phyloP scores from a whole-genome alignment of 2,888 invertebrate genomes.

The Dolichomitus sp. region DNA sequence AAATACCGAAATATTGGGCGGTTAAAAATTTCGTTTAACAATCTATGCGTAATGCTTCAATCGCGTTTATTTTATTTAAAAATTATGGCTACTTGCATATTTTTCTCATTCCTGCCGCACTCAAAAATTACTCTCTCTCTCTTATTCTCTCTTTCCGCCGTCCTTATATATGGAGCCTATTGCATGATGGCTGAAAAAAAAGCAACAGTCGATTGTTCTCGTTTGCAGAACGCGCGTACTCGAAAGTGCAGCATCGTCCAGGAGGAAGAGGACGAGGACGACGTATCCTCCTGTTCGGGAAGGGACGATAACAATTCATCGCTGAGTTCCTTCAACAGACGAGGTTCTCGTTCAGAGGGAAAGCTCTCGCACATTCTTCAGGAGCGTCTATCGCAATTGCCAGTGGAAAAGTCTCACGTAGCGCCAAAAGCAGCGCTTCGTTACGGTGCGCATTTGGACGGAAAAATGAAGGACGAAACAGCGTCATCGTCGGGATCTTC shows the following conservation, averaged over 20 bases:
- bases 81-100: background rate
- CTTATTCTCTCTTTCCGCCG: background rate
- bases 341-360: conserved; percentile 94
- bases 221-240: conserved; percentile 88
- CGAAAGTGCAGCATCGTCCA: conserved; percentile 97
- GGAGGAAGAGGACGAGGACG: conserved; percentile 97
- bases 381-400: conserved; percentile 88
- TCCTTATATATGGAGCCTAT: background rate
- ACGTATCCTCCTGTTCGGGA: conserved; percentile 88
- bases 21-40: too few relatives aligned
- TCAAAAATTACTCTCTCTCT: background rate
- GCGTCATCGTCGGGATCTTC: conserved; percentile 40
- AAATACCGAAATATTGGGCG: too few relatives aligned
- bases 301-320: conserved; percentile 87
- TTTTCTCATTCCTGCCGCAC: background rate
- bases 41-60: too few relatives aligned
- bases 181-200: conserved; percentile 5
- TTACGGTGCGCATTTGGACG: conserved; percentile 68
- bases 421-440: conserved; percentile 72
- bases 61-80: background rate
- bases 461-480: conserved; percentile 47
- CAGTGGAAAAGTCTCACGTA: conserved; percentile 88
- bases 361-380: conserved; percentile 91
- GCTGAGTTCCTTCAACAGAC: conserved; percentile 88
- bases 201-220: conserved; percentile 61